Conservation (phyloP, 1,140 invertebrate species). For the Drosophila rufa region DNA sequence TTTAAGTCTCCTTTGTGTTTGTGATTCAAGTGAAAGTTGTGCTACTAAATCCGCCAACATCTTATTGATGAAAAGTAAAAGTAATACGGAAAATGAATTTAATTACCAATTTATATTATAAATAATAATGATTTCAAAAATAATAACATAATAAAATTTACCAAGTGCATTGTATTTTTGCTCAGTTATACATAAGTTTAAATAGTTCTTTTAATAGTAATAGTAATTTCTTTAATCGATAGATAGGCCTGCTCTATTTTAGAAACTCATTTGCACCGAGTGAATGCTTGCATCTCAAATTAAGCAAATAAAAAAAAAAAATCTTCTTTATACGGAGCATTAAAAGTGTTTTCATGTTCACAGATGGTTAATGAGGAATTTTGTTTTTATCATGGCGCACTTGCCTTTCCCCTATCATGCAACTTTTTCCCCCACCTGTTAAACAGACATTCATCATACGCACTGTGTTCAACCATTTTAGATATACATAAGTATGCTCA, state of each 20-base stretch:
- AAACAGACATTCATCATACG: constrained; percentile 64
- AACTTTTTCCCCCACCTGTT: constrained; percentile 40
- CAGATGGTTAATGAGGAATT: not conserved
- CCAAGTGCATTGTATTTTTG: constrained; percentile 5
- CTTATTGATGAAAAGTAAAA: constrained; percentile 33
- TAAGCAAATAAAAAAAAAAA: not conserved
- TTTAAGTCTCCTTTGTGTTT: constrained; percentile 62
- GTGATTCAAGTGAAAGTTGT: constrained; percentile 65
- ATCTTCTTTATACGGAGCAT: too few relatives aligned
- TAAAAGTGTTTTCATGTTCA: not conserved
- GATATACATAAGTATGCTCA: constrained; percentile 7
- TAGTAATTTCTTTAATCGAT: not conserved
- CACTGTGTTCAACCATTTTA: constrained; percentile 43
- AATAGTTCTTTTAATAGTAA: not conserved
- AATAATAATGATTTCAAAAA: constrained; percentile 2
- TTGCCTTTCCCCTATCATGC: not conserved
- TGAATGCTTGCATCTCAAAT: too few relatives aligned
- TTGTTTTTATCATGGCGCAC: not conserved
- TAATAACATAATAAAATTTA: constrained; percentile 7
- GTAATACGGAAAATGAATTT: constrained; percentile 29
- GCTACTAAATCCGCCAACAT: constrained; percentile 38
- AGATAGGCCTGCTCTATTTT: too few relatives aligned
- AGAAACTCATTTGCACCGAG: too few relatives aligned
- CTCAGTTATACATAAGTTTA: not conserved
- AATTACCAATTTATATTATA: constrained; percentile 18